Percentiles rank a stretch among this genome's conserved stretches.
Conservation (phyloP, 1,140 invertebrate species). For the Diplogasteroides magnus region DNA sequence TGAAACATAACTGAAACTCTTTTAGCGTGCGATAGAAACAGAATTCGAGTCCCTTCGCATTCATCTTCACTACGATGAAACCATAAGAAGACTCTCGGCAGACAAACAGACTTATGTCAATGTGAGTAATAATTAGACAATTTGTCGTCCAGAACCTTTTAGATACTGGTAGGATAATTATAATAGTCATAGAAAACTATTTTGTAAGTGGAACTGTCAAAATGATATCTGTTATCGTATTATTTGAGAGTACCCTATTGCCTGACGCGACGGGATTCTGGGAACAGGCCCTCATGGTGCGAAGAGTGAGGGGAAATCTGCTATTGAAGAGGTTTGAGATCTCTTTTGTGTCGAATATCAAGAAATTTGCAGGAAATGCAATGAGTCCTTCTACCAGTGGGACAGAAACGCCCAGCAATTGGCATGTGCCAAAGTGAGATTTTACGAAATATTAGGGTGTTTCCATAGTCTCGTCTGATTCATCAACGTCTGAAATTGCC, state of each 20-base stretch:
- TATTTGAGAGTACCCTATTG: constrained; percentile 26
- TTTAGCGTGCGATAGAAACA: too few relatives aligned
- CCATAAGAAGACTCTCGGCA: constrained; percentile 19
- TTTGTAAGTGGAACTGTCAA: too few relatives aligned
- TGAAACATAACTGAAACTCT: too few relatives aligned
- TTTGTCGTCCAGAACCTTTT: constrained; percentile 2
- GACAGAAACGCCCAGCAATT: constrained; percentile 23
- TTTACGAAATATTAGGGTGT: too few relatives aligned
- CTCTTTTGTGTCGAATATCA: neutral
- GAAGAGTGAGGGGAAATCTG: constrained; percentile 23
- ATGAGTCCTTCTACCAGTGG: constrained; percentile 34
- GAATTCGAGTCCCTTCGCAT: constrained; percentile 34
- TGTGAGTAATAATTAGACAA: constrained; percentile 6
- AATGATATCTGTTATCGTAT: neutral
- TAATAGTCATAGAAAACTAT: too few relatives aligned
- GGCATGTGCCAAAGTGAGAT: constrained; percentile 26
- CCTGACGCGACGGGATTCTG: constrained; percentile 36
- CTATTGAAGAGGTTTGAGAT: constrained; percentile 30
- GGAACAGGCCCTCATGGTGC: constrained; percentile 32
- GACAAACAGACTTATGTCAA: constrained; percentile 35
- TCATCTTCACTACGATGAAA: constrained; percentile 33
- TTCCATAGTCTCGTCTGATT: too few relatives aligned
- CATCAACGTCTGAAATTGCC: too few relatives aligned
- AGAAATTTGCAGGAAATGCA: constrained; percentile 32
- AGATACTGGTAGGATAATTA: constrained; percentile 5